Evolutionary conservation across 2,113 vertebrate species (phyloP), one percentile per base, ranked within the genome.

Genomic region (Indicator maculatus): DNA sequence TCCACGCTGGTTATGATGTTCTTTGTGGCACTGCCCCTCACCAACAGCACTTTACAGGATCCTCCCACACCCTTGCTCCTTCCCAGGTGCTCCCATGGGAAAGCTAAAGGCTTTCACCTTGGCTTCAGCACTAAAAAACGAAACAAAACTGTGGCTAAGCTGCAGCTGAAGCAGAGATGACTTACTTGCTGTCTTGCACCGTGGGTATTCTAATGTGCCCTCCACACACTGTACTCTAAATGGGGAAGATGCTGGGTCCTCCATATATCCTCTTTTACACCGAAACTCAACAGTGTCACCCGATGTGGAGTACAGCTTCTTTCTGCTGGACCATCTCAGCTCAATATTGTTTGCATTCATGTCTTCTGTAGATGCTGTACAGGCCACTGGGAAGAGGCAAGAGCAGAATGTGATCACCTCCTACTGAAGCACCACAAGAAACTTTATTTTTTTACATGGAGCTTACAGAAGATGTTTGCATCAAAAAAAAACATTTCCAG

Each of bases 301-400:
- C 1, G 81, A 84, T 36, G 1, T n/a, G 38, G 60, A 14, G 61
- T 96, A 96, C 27, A 96, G 17, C 67, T 92, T 96, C 17, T 0
- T 15, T 55, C 2, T 0, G 4, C 0, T 0, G 2, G 1, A 0
- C 96, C 95, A 93, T 85, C 23, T 96, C 64, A 93, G 91, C 31
- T 79, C 28, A 85, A 96, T 91, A 21, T 96, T 94, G 71, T 96
- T 96, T 30, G 14, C 89, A 3, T 1, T 1, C 96, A 96, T 96
- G 38, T 93, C 91, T 36, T 95, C 93, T 70, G 93, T 65, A 81
- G 80, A 83, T 41, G 82, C 65, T 4, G 94, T 96, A 76, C 97
- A 97, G n/a, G 90, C 75, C 64, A 20, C 97, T 96, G 89, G 73
- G 31, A 86, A 78, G 92, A 65, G 56, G n/a, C 26, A 86, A 76